phyloP scores from a whole-genome alignment of 2,888 invertebrate genomes.

The Rhabditoides inermis region DNA sequence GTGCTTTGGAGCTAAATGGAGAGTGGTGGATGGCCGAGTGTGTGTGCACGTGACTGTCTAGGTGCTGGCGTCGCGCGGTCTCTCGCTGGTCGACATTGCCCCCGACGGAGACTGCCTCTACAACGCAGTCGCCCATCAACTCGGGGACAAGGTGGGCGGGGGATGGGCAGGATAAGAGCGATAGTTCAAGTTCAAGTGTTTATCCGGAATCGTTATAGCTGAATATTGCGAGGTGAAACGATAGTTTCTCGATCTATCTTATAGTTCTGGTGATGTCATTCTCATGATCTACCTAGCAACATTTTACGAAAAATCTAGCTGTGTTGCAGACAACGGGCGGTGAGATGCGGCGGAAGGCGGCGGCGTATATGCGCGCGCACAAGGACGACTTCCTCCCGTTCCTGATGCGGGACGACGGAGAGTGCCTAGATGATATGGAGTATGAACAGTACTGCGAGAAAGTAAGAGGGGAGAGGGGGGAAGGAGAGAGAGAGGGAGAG shows the following conservation, averaged over 20 bases:
- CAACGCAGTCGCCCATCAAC: slow-evolving; percentile 46
- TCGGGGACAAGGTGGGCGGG: too few relatives aligned
- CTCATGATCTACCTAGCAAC: not conserved
- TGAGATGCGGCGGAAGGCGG: slow-evolving; percentile 26
- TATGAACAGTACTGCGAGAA: slow-evolving; percentile 78
- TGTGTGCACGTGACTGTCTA: too few relatives aligned
- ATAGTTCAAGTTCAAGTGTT: too few relatives aligned
- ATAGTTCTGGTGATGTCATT: too few relatives aligned
- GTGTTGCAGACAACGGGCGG: slow-evolving; percentile 19
- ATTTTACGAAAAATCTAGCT: too few relatives aligned
- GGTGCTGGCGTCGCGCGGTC: slow-evolving; percentile 16
- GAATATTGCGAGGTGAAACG: too few relatives aligned
- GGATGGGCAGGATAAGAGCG: too few relatives aligned
- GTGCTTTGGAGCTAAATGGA: too few relatives aligned
- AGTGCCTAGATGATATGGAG: slow-evolving; percentile 56
- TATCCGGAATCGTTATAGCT: too few relatives aligned
- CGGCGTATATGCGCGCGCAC: slow-evolving; percentile 24
- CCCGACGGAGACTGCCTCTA: slow-evolving; percentile 52
- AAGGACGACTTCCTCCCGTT: slow-evolving; percentile 76
- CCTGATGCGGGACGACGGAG: slow-evolving; percentile 58
- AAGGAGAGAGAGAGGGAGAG: not conserved
- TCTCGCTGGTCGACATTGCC: slow-evolving; percentile 36
- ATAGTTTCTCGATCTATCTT: too few relatives aligned
- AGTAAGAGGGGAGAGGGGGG: not conserved
- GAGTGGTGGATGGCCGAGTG: too few relatives aligned